A percentile compares a stretch with the other conserved stretches of the same genome.
These are phyloP conservation scores for Mobula hypostoma DNA, from an alignment of 2,113 vertebrate genomes.

Conservation along the genomic window DNA sequence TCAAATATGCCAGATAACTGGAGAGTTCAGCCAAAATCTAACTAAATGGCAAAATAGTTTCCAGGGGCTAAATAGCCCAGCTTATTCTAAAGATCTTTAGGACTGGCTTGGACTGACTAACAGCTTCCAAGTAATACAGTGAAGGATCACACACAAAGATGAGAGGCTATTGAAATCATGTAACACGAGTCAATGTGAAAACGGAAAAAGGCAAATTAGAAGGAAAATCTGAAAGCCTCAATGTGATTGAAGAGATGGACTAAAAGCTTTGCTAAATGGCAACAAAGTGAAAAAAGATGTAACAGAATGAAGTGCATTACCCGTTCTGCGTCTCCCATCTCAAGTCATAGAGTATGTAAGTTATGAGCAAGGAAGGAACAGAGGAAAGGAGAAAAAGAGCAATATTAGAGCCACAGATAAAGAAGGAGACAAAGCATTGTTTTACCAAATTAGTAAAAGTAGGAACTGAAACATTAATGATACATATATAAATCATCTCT, in stretches of 20 bases:
- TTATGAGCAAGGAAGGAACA: slow-evolving; percentile 38
- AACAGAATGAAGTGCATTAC: slow-evolving; percentile 30
- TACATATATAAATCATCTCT: neutral
- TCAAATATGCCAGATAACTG: neutral
- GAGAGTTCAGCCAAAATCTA: no score
- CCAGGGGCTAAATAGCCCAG: neutral
- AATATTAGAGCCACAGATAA: slow-evolving; percentile 37
- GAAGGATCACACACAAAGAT: neutral
- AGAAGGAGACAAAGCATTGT: slow-evolving; percentile 36
- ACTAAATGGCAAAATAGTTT: neutral
- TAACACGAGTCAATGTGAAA: neutral
- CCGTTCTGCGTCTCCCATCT: slow-evolving; percentile 34
- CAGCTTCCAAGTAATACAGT: neutral
- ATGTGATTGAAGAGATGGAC: neutral
- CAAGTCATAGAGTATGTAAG: slow-evolving; percentile 27
- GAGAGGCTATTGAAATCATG: neutral
- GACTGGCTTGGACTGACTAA: neutral
- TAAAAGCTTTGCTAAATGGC: neutral
- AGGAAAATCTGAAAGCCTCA: neutral
- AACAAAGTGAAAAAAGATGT: slow-evolving; percentile 11
- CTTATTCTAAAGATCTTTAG: neutral
- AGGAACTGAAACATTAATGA: neutral
- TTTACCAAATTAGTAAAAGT: neutral
- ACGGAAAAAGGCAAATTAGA: neutral
- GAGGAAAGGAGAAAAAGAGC: slow-evolving; percentile 47